Evolutionary conservation across 2,113 vertebrate species (phyloP), one percentile per base, ranked within the genome.

Genomic region (Haemorhous mexicanus): DNA sequence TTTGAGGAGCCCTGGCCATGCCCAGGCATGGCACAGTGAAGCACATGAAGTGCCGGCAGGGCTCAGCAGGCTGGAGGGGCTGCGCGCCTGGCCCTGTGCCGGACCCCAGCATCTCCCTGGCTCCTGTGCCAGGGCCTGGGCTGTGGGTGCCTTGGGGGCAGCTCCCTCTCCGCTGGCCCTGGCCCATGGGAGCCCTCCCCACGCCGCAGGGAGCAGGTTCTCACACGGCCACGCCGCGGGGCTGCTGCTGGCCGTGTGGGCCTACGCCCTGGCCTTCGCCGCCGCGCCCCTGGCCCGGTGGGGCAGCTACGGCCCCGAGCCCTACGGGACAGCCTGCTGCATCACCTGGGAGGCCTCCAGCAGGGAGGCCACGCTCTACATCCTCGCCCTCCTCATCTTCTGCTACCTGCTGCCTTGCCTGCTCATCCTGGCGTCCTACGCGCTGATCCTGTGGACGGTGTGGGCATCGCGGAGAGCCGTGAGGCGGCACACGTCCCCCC

Each of bases 321-420:
- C 98, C n/a, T 99, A 98, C 0, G 98, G 99, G 16, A 98, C 98
- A 1, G 98, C 98, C 35, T 99, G 99, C 97, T 99, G 98, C 97
- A 98, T 99, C 94, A 47, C 97, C 50, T 99, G 98, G 99, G 93
- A 97, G 3, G 94, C 97, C 6, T 96, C 98, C 3, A 96, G 92
- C 90, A 44, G 76, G n/a, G 97, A 89, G 79, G 98, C 98, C 64
- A 96, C 97, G 88, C 98, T 98, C 97, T 99, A 98, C 97, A 98
- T 98, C 90, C 30, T 98, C 56, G 85, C 85, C 72, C 98, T 99
- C 86, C 98, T 99, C 95, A 58, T 98, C 96, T 99, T 98, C 97
- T 99, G 98, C 97, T 99, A 98, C 96, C 90, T 99, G 9, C 84
- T 99, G 13, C 98, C 98, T 41, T 98, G 98, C 95, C 92, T 97